Conservation (phyloP, 2,888 invertebrate species). For the Tigriopus californicus region DNA sequence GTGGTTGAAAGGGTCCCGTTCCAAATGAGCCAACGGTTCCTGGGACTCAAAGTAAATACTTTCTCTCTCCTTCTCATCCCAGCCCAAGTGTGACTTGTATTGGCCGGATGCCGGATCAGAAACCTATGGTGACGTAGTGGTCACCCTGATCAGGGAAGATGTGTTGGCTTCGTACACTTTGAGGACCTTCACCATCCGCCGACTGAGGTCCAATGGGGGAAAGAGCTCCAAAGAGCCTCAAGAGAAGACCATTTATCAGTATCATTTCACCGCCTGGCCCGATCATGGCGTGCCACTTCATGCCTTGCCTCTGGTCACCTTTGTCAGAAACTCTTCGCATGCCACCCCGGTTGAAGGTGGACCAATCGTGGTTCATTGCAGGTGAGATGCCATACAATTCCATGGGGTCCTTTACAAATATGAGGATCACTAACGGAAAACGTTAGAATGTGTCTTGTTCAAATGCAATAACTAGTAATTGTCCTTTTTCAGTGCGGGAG, state of each 20-base stretch:
- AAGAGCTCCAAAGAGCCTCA: constrained; percentile 25
- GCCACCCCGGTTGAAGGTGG: constrained; percentile 60
- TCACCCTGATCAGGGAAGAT: constrained; percentile 67
- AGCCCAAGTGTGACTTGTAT: constrained; percentile 93
- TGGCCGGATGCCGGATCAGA: constrained; percentile 85
- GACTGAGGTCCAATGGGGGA: not conserved
- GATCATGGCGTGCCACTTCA: constrained; percentile 89
- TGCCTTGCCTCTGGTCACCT: constrained; percentile 75
- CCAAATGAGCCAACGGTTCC: not conserved
- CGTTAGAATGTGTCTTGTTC: no score
- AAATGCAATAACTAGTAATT: no score
- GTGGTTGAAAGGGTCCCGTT: not conserved
- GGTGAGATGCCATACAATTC: constrained; percentile 33
- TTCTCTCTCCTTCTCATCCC: constrained; percentile 21
- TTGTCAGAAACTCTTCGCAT: constrained; percentile 68
- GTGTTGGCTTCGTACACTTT: constrained; percentile 85
- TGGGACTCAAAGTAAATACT: not conserved
- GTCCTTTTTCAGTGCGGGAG: constrained; percentile 94
- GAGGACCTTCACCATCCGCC: constrained; percentile 44
- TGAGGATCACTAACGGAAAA: no score
- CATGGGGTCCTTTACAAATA: not conserved
- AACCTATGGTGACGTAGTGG: constrained; percentile 71
- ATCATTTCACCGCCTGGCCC: constrained; percentile 97
- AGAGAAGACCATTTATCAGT: constrained; percentile 57
- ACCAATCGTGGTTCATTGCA: constrained; percentile 89